Percentiles rank a stretch among this genome's conserved stretches.
Conservation (phyloP, 2,113 vertebrate genomes). For the Apodemus speciosus region DNA sequence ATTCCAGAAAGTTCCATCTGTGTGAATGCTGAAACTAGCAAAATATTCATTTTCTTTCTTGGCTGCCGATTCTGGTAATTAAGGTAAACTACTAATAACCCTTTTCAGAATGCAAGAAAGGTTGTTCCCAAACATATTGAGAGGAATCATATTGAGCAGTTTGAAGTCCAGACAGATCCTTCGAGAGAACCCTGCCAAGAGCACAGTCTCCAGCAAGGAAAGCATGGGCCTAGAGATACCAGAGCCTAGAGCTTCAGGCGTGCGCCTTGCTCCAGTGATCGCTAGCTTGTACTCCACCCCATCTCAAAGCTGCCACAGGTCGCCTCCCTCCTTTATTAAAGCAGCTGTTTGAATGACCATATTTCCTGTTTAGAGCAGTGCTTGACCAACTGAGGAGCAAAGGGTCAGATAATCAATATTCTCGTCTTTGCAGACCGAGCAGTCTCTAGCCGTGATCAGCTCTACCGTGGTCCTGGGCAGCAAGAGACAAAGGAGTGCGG, state of each 20-base stretch:
- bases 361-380: constrained; percentile 3
- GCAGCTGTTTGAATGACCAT: not conserved
- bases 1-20: constrained; percentile 64
- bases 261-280: not conserved
- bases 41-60: constrained; percentile 66
- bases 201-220: constrained; percentile 21
- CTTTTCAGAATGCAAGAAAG: constrained; percentile 55
- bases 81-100: constrained; percentile 76
- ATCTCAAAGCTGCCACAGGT: not conserved
- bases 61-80: constrained; percentile 72
- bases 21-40: constrained; percentile 56
- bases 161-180: constrained; percentile 54
- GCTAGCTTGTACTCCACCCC: not conserved
- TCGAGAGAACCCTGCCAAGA: constrained; percentile 52
- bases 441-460: not conserved
- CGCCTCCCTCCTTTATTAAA: constrained; percentile 7
- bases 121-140: constrained; percentile 65
- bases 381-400: not conserved
- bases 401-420: not conserved
- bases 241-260: not conserved
- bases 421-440: not conserved
- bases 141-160: constrained; percentile 60
- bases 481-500: not conserved
- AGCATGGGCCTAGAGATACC: constrained; percentile 16
- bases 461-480: not conserved